phyloP scores from a whole-genome alignment of 2,113 vertebrate genomes.

The Meleagris gallopavo region DNA sequence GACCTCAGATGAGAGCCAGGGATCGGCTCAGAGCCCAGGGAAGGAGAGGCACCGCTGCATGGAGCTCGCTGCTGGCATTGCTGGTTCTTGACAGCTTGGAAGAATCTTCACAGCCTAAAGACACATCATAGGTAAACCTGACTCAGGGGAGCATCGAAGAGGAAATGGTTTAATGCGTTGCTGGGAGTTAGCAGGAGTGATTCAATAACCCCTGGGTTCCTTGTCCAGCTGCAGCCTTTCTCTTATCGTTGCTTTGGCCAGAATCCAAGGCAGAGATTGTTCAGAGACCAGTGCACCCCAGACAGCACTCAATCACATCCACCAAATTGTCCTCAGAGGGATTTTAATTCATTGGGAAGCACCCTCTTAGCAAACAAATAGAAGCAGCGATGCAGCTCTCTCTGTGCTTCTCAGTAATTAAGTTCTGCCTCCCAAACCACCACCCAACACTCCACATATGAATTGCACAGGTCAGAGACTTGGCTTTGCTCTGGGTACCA shows the following conservation, averaged over 20 bases:
- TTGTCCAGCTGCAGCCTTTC: neutral
- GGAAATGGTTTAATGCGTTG: neutral
- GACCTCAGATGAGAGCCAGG: neutral
- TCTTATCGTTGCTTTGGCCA: neutral
- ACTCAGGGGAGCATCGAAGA: neutral
- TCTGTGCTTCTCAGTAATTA: neutral
- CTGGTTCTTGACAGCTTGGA: neutral
- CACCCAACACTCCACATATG: fast-evolving
- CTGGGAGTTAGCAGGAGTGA: neutral
- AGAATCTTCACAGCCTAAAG: neutral
- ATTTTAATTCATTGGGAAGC: conserved; percentile 8
- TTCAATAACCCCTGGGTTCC: conserved; percentile 4
- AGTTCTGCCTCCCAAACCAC: neutral
- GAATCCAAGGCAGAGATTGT: conserved; percentile 6
- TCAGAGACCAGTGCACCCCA: neutral
- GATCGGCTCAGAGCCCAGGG: neutral
- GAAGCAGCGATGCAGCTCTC: neutral
- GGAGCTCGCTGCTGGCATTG: neutral
- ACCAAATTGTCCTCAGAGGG: conserved; percentile 1
- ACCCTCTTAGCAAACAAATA: neutral
- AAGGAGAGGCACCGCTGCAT: neutral
- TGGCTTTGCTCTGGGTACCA: neutral
- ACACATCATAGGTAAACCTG: neutral
- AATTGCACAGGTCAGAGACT: neutral
- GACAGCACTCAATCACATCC: conserved; percentile 18